Evolutionary conservation across 2,888 invertebrate species (phyloP).

Genomic region (Hyppa rectilinea): DNA sequence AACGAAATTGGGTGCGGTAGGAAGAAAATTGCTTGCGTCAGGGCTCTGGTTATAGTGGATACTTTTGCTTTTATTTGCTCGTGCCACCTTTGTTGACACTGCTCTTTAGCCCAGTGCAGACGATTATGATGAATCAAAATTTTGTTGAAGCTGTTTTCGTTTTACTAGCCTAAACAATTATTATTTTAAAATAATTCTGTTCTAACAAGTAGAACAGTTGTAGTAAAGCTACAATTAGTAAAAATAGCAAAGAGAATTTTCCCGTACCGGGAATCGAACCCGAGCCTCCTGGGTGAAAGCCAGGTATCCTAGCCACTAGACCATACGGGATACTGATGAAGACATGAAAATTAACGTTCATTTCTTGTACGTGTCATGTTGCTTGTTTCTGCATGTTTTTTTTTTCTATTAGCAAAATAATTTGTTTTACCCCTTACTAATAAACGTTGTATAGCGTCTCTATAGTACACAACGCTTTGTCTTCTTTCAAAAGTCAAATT

Average conservation of each 20-base stretch:
- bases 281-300: slow-evolving; percentile 94
- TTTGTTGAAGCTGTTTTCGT: neutral
- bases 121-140: slow-evolving; percentile 39
- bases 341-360: neutral
- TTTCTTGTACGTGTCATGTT: accelerated
- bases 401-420: too few species aligned
- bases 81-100: slow-evolving; percentile 71
- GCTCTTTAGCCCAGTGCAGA: slow-evolving; percentile 65
- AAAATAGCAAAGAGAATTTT: slow-evolving; percentile 72
- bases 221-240: neutral
- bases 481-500: too few species aligned
- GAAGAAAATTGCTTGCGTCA: slow-evolving; percentile 36
- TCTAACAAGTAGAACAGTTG: too few species aligned
- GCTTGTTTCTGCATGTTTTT: neutral
- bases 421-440: too few species aligned
- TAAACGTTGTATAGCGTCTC: too few species aligned
- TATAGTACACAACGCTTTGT: too few species aligned
- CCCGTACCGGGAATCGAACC: slow-evolving; percentile 94
- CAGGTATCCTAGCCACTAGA: slow-evolving; percentile 94
- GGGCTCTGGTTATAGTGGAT: slow-evolving; percentile 64
- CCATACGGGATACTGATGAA: slow-evolving; percentile 87
- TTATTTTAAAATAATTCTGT: too few species aligned
- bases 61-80: slow-evolving; percentile 68
- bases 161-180: neutral
- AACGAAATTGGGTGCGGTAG: slow-evolving; percentile 29